A percentile compares a stretch with the other conserved stretches of the same genome.
These are phyloP conservation scores for Clarias macrocephalus DNA, from an alignment of 2,113 vertebrate species.

Conservation along the genomic window DNA sequence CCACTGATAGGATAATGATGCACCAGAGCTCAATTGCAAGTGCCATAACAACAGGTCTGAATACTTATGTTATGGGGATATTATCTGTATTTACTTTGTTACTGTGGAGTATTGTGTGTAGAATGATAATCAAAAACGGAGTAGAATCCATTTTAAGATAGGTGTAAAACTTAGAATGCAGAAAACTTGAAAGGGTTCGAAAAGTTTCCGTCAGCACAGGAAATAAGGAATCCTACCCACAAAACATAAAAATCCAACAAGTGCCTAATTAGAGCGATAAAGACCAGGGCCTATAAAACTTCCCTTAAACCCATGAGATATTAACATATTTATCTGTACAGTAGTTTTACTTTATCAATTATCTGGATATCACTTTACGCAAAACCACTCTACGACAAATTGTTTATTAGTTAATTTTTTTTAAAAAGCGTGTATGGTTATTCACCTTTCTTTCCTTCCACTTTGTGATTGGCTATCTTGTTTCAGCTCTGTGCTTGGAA, in stretches of 20 bases:
- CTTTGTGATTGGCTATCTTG: constrained; percentile 63
- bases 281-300: not conserved
- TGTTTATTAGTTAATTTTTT: not conserved
- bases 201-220: too few species aligned
- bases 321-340: not conserved
- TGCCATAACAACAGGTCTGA: too few species aligned
- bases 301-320: not conserved
- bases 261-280: not conserved
- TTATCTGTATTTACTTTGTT: too few species aligned
- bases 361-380: not conserved
- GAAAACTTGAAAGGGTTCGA: too few species aligned
- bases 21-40: too few species aligned
- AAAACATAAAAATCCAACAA: not conserved
- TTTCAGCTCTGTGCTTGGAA: constrained; percentile 58
- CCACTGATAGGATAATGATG: too few species aligned
- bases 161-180: too few species aligned
- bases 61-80: too few species aligned
- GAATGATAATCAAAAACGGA: too few species aligned
- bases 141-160: too few species aligned
- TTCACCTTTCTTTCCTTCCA: constrained; percentile 64
- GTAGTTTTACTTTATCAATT: not conserved
- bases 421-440: not conserved
- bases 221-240: not conserved
- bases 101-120: too few species aligned
- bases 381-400: not conserved